A percentile compares a stretch with the other conserved stretches of the same genome.
Conservation (phyloP, 2,797 vertebrate species). For the Bradypodion pumilum region DNA sequence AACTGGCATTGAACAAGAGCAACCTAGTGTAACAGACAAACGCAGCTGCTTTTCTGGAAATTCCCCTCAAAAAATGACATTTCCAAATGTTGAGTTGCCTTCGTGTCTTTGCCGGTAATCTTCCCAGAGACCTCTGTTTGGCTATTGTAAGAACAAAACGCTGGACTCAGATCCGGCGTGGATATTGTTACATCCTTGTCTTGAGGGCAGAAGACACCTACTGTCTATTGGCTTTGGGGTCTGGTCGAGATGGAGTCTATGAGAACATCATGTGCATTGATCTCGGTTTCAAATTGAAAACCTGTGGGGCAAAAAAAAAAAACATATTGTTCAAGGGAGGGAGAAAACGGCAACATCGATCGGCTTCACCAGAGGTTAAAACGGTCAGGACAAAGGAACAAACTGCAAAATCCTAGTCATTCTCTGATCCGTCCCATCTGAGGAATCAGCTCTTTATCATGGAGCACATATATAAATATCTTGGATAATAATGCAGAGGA, state of each 20-base stretch:
- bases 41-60: too few relatives aligned
- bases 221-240: constrained; percentile 50
- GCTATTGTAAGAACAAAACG: background rate
- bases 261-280: constrained; percentile 64
- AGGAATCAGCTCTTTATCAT: constrained; percentile 53
- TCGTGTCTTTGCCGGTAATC: too few relatives aligned
- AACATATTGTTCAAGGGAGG: constrained; percentile 33
- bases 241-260: constrained; percentile 61
- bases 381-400: constrained; percentile 46
- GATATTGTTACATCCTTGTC: background rate
- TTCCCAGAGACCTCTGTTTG: background rate
- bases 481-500: constrained; percentile 39
- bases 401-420: constrained; percentile 49
- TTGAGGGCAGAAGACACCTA: constrained; percentile 3
- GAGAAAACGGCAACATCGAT: constrained; percentile 18
- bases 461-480: constrained; percentile 53
- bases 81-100: too few relatives aligned
- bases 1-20: too few relatives aligned
- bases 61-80: too few relatives aligned
- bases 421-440: constrained; percentile 51
- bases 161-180: background rate
- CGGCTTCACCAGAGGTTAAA: constrained; percentile 60
- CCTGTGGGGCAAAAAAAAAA: constrained; percentile 4
- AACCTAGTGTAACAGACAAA: too few relatives aligned
- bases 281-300: constrained; percentile 66